Evolutionary conservation across 2,888 invertebrate genomes (phyloP).

Genomic region (Minunthozetes semirufus): DNA sequence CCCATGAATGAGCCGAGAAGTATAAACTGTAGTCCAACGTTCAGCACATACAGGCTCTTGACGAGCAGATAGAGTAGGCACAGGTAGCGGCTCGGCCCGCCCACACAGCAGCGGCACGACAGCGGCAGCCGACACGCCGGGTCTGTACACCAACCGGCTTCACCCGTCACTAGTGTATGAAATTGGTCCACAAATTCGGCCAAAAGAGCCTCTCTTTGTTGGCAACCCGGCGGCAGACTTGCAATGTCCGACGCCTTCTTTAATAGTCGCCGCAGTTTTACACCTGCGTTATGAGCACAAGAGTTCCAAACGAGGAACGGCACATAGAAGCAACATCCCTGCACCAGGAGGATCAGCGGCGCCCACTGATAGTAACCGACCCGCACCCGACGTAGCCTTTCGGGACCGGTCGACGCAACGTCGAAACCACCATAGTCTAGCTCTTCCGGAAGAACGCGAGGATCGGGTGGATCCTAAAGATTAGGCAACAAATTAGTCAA

Average conservation of each 20-base stretch:
- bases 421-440: constrained; percentile 43
- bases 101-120: constrained; percentile 42
- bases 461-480: constrained; percentile 42
- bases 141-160: constrained; percentile 45
- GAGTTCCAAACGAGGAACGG: constrained; percentile 50
- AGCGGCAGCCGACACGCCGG: constrained; percentile 42
- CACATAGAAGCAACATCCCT: constrained; percentile 49
- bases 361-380: constrained; percentile 49
- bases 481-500: neutral
- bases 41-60: constrained; percentile 48
- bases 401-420: constrained; percentile 41
- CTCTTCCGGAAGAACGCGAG: constrained; percentile 43
- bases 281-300: constrained; percentile 45
- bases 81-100: constrained; percentile 45
- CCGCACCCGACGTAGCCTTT: constrained; percentile 43
- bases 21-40: constrained; percentile 48
- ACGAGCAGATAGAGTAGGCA: constrained; percentile 48
- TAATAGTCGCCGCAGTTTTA: constrained; percentile 45
- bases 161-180: constrained; percentile 46
- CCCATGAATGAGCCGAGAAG: constrained; percentile 49
- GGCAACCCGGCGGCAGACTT: constrained; percentile 45
- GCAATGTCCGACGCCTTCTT: constrained; percentile 46
- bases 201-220: constrained; percentile 45
- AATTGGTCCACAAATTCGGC: constrained; percentile 46
- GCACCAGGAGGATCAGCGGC: constrained; percentile 47